These are phyloP conservation scores for Drosophila buzzatii DNA, from an alignment of 2,888 invertebrate genomes.

Conservation along the genomic window DNA sequence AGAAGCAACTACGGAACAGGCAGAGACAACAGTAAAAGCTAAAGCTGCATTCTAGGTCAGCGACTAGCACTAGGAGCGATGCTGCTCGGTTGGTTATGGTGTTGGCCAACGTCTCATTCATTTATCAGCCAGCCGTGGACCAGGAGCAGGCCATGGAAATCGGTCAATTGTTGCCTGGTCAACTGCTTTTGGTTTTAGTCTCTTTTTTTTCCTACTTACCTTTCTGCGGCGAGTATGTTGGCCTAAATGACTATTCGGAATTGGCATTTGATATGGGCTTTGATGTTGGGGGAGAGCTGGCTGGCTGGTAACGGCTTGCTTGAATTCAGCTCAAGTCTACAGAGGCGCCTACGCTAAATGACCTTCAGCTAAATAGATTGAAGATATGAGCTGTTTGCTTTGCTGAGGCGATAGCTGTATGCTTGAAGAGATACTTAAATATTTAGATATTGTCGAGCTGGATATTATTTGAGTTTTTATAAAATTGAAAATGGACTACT, in stretches of 20 bases:
- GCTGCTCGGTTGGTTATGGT: constrained; percentile 57
- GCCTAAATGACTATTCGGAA: constrained; percentile 57
- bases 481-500: not conserved
- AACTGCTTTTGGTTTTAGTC: constrained; percentile 56
- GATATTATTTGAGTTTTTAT: not conserved
- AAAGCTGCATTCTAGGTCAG: constrained; percentile 78
- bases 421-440: not conserved
- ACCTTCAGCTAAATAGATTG: constrained; percentile 40
- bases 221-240: constrained; percentile 47
- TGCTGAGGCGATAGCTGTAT: not conserved
- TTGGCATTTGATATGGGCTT: constrained; percentile 33
- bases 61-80: constrained; percentile 61
- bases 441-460: not conserved
- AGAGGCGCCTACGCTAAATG: constrained; percentile 24
- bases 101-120: constrained; percentile 79
- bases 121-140: constrained; percentile 60
- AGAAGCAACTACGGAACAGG: constrained; percentile 64
- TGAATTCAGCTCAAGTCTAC: constrained; percentile 24
- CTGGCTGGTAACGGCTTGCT: not conserved
- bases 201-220: not conserved
- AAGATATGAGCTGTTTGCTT: not conserved
- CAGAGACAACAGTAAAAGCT: constrained; percentile 78
- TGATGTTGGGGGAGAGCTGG: constrained; percentile 1
- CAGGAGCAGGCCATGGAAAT: constrained; percentile 61
- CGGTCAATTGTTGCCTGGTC: constrained; percentile 78